Evolutionary conservation across 1,140 invertebrate species (phyloP), one percentile per base, ranked within the genome.

Genomic region (Macrobrachium rosenbergii): DNA sequence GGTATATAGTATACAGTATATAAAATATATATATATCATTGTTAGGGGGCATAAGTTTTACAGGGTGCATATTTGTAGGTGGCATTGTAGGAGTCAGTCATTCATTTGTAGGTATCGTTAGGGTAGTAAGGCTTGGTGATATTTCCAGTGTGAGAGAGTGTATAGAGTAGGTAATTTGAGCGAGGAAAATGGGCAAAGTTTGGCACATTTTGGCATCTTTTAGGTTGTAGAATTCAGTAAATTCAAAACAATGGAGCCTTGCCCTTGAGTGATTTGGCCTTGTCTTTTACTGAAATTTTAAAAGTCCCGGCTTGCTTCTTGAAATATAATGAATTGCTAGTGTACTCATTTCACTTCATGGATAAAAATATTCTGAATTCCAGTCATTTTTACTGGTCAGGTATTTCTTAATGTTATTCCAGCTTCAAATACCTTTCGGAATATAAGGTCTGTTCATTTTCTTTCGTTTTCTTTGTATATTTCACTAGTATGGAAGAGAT

Each of bases 401-500:
- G 82, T 83, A 21, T 37, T 37, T 64, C 60, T 82, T 83, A 83
- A n/a, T 43, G 79, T 37, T 64, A 62, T 86, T 86, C 84, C 72
- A 73, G 78, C 69, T 87, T 79, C 14, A 63, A 80, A 81, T 87
- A 82, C 63, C 79, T 81, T 75, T 62, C 76, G 83, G 81, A 87
- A 80, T 37, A 63, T 23, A 87, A 37, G 73, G 59, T 80, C 77
- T 73, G 63, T 79, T 37, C 28, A 37, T n/a, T 60, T 86, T 73
- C n/a, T 82, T 87, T 52, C 16, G 69, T 62, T 23, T 37, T 75
- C 76, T 83, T 59, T 87, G 85, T 87, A 87, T 69, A 87, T 87
- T 87, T 81, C 52, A 81, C 67, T 87, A 87, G 85, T 81, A 87
- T 87, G 85, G 63, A 87, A 87, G 85, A 87, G 78, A 78, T 87